These are phyloP conservation scores for Brenthis ino DNA, from an alignment of 2,888 invertebrate genomes.

Conservation along the genomic window DNA sequence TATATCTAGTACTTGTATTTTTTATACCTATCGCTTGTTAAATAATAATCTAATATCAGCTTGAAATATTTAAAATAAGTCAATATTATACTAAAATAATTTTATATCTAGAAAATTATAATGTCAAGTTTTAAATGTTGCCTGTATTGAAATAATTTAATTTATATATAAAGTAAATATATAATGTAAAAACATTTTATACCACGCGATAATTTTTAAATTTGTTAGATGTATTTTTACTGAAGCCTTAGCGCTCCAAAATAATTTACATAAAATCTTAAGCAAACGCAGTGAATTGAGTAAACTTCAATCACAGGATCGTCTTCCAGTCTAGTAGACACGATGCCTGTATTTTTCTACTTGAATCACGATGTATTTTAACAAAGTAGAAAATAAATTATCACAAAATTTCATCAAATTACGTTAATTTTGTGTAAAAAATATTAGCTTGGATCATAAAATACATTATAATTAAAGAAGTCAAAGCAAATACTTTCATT, in stretches of 20 bases:
- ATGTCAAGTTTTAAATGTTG: too few relatives aligned
- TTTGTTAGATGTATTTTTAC: constrained; percentile 35
- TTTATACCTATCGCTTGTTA: too few relatives aligned
- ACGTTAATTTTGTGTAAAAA: constrained; percentile 14
- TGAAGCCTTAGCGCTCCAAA: constrained; percentile 50
- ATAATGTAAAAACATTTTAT: constrained; percentile 21
- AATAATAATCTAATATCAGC: too few relatives aligned
- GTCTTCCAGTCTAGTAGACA: constrained; percentile 49
- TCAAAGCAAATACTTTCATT: too few relatives aligned
- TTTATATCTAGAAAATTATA: too few relatives aligned
- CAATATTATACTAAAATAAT: too few relatives aligned
- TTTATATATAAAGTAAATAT: constrained; percentile 7
- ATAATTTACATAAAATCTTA: constrained; percentile 69
- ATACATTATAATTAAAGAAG: not conserved
- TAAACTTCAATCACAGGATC: constrained; percentile 66
- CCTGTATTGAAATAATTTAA: too few relatives aligned
- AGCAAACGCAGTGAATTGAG: constrained; percentile 65
- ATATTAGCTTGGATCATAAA: not conserved
- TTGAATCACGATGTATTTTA: constrained; percentile 37
- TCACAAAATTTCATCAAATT: constrained; percentile 29
- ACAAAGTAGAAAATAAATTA: constrained; percentile 40
- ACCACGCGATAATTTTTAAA: constrained; percentile 22
- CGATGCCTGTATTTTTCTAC: constrained; percentile 40
- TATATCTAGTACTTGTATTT: too few relatives aligned
- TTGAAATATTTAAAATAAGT: too few relatives aligned